Conservation (phyloP, 2,113 vertebrate species). For the Mastomys natalensis region DNA sequence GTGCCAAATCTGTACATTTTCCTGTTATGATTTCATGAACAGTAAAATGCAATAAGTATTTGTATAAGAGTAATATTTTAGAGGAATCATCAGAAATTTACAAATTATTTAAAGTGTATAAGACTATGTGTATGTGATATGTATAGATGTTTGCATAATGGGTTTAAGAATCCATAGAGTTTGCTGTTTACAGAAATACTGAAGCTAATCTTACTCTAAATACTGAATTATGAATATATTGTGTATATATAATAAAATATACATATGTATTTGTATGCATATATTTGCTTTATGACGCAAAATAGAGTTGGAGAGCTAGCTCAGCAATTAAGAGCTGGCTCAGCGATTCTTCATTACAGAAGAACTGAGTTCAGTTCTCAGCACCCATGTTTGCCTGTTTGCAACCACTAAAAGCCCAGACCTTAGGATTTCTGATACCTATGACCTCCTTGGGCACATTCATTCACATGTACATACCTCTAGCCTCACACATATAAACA, state of each 20-base stretch:
- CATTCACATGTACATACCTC: neutral
- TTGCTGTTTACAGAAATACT: neutral
- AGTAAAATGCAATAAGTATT: neutral
- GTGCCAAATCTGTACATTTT: neutral
- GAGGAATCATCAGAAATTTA: too few relatives aligned
- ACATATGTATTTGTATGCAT: neutral
- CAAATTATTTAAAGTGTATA: neutral
- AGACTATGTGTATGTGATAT: neutral
- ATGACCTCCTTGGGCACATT: neutral
- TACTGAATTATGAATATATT: neutral
- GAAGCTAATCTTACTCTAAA: neutral
- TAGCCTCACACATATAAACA: too few relatives aligned
- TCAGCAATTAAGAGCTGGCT: neutral
- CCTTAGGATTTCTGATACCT: neutral
- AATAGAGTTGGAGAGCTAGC: neutral
- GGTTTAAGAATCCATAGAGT: neutral
- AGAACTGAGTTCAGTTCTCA: neutral
- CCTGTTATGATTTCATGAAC: neutral
- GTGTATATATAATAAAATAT: neutral
- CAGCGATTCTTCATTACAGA: neutral
- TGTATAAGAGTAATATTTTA: neutral
- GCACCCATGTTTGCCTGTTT: too few relatives aligned
- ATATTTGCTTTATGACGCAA: neutral
- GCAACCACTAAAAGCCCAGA: neutral
- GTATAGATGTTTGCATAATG: neutral